Evolutionary conservation across 2,113 vertebrate genomes (phyloP).

Genomic region (Mobula birostris): DNA sequence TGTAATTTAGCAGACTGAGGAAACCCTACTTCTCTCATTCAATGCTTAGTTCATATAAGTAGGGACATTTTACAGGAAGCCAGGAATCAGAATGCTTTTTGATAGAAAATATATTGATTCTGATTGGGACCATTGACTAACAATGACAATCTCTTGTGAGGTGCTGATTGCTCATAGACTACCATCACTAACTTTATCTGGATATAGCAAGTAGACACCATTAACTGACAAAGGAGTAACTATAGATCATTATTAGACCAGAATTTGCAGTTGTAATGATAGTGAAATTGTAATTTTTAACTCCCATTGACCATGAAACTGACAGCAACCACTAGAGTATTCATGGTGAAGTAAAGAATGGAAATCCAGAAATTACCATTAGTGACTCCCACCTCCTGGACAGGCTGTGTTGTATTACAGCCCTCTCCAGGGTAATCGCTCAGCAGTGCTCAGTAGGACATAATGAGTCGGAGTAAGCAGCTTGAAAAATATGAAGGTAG

Average conservation of each 20-base stretch:
- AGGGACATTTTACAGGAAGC: not conserved
- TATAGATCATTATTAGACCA: not conserved
- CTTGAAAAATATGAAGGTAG: no score
- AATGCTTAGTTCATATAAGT: not conserved
- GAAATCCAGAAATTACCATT: no score
- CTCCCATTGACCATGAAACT: no score
- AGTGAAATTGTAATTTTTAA: no score
- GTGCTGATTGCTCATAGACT: not conserved
- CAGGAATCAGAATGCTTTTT: not conserved
- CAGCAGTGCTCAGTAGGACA: no score
- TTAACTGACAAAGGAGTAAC: not conserved
- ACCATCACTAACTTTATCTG: not conserved
- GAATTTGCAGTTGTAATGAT: no score
- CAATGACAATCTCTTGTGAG: not conserved
- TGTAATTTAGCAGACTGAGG: not conserved
- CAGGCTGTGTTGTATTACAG: no score
- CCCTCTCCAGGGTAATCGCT: no score
- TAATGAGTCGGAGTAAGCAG: no score
- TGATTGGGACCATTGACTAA: slow-evolving; percentile 7
- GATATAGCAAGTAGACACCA: not conserved
- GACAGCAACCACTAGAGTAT: no score
- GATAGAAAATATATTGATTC: slow-evolving; percentile 20
- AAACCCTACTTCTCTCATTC: not conserved
- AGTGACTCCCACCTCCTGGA: no score
- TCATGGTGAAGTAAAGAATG: no score